Evolutionary conservation across 2,113 vertebrate species (phyloP).

Genomic region (Gracilinanus agilis): DNA sequence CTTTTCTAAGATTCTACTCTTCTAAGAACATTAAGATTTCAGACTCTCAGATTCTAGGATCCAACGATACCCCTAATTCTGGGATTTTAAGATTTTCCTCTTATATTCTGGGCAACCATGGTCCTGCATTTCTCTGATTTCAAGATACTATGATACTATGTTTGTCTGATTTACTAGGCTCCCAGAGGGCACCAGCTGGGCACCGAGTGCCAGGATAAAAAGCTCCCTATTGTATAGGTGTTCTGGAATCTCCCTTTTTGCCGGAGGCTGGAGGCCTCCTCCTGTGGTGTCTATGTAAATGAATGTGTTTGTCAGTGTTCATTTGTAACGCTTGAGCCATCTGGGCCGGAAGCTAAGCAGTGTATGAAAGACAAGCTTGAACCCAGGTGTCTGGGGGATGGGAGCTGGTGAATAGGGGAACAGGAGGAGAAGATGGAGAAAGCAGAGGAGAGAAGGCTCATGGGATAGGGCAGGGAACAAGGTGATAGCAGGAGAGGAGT

Average conservation of each 20-base stretch:
- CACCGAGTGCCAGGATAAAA: constrained; percentile 3
- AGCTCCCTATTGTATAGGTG: background rate
- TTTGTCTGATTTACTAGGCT: background rate
- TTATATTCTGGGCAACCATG: background rate
- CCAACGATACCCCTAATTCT: background rate
- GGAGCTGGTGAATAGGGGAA: background rate
- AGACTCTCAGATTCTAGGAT: background rate
- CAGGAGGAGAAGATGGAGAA: background rate
- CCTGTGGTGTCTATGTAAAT: background rate
- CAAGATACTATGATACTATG: background rate
- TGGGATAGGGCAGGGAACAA: rapidly evolving
- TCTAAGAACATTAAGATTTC: background rate
- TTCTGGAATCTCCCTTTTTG: background rate
- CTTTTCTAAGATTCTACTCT: background rate
- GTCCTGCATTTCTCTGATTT: background rate
- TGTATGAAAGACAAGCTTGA: background rate
- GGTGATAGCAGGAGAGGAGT: background rate
- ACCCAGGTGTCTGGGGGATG: background rate
- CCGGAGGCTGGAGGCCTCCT: background rate
- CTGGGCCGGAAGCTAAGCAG: background rate
- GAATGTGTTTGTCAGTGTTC: background rate
- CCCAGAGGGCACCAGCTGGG: background rate
- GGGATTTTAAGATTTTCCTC: background rate
- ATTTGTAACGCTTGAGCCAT: background rate
- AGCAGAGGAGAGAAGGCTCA: background rate